Evolutionary conservation across 2,797 vertebrate genomes (phyloP).

Genomic region (Rhodeus uyekii): DNA sequence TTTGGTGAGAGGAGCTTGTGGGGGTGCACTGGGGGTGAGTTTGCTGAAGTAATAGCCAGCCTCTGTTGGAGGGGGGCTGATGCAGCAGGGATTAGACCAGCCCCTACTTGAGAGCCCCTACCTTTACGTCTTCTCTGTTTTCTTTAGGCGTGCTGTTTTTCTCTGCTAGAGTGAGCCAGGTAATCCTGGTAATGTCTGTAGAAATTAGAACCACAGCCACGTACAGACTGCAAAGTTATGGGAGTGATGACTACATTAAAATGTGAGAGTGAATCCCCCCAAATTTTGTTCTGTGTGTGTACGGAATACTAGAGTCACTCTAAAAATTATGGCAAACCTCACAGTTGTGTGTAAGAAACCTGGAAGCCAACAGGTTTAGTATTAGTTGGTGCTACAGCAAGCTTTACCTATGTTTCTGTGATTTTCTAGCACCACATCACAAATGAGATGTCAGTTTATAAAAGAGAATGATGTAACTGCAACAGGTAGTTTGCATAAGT

Average conservation of each 20-base stretch:
- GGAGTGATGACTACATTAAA: conserved; percentile 45
- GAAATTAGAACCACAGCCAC: not conserved
- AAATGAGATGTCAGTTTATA: not conserved
- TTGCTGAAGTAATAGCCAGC: conserved; percentile 56
- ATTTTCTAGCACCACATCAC: not conserved
- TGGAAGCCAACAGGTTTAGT: not conserved
- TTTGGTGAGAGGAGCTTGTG: conserved; percentile 56
- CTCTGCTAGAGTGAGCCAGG: conserved; percentile 55
- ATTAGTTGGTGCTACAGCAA: not conserved
- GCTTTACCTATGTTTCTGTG: not conserved
- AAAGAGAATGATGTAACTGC: not conserved
- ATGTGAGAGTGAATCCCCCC: not conserved
- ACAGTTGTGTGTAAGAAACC: not conserved
- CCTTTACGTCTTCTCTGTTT: conserved; percentile 70
- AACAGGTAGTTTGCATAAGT: not conserved
- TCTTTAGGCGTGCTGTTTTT: conserved; percentile 51
- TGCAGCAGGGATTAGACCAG: conserved; percentile 50
- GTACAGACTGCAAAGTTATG: conserved; percentile 41
- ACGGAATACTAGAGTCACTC: not conserved
- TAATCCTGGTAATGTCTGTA: conserved; percentile 66
- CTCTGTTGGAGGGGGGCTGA: conserved; percentile 49
- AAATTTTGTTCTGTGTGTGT: not conserved
- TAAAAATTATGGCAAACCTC: not conserved
- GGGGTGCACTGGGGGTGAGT: conserved; percentile 31
- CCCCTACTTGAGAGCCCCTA: conserved; percentile 57